Percentiles rank a stretch among this genome's conserved stretches.
phyloP scores from a whole-genome alignment of 2,113 vertebrate species.

The Mesocricetus auratus region DNA sequence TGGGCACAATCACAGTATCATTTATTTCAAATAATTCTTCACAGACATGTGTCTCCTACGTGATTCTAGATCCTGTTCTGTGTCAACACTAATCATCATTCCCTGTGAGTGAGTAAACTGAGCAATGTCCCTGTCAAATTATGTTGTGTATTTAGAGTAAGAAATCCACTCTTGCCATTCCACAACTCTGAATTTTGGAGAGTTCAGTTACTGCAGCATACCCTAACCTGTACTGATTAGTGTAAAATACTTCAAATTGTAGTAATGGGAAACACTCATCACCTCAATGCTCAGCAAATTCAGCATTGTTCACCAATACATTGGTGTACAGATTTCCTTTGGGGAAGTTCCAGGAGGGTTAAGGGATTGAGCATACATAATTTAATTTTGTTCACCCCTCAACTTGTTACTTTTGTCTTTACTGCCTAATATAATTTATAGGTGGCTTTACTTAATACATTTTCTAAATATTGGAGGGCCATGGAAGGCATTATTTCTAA shows the following conservation, averaged over 20 bases:
- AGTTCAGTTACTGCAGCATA: neutral
- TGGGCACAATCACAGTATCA: neutral
- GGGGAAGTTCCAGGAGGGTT: neutral
- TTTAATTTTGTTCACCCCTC: neutral
- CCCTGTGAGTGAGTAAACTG: neutral
- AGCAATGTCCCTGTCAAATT: neutral
- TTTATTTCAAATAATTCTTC: neutral
- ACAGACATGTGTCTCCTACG: too few relatives aligned
- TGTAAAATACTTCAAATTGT: neutral
- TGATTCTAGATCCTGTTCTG: neutral
- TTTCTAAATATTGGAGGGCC: constrained; percentile 38
- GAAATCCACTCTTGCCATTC: neutral
- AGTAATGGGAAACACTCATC: neutral
- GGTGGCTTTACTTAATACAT: constrained; percentile 17
- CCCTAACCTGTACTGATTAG: neutral
- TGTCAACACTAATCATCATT: too few relatives aligned
- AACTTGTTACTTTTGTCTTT: constrained; percentile 23
- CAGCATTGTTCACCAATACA: neutral
- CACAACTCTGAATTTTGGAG: neutral
- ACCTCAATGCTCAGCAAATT: neutral
- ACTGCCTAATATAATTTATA: neutral
- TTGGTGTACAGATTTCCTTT: neutral
- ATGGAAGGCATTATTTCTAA: neutral
- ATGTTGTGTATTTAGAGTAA: neutral
- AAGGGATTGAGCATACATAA: neutral